Evolutionary conservation across 1,140 invertebrate species (phyloP).

Genomic region (Maniola jurtina): DNA sequence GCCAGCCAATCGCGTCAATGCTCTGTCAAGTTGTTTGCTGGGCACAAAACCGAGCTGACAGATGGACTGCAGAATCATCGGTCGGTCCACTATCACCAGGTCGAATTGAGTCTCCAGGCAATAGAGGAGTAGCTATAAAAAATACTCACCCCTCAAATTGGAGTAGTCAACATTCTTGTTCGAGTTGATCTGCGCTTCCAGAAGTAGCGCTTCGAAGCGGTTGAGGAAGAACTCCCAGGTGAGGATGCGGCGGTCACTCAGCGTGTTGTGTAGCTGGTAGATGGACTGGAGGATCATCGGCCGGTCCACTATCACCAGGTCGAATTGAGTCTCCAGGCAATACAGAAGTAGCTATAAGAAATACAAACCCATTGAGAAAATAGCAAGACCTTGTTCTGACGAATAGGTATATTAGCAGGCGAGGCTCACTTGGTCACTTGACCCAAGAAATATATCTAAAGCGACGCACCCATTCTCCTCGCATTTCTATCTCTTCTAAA

Average conservation of each 20-base stretch:
- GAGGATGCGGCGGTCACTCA: slow-evolving; percentile 93
- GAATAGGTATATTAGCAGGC: too few relatives aligned
- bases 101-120: slow-evolving; percentile 96
- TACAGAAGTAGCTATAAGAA: slow-evolving; percentile 85
- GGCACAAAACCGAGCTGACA: slow-evolving; percentile 98
- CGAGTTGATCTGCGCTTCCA: slow-evolving; percentile 95
- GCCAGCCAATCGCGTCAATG: slow-evolving; percentile 91
- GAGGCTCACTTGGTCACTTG: too few relatives aligned
- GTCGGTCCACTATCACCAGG: slow-evolving; percentile 95
- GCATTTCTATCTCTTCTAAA: too few relatives aligned
- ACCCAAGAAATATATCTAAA: too few relatives aligned
- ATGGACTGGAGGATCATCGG: slow-evolving; percentile 98
- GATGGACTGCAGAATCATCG: slow-evolving; percentile 96
- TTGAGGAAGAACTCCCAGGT: slow-evolving; percentile 99
- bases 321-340: slow-evolving; percentile 95
- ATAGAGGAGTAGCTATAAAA: slow-evolving; percentile 86
- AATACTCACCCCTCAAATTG: slow-evolving; percentile 86
- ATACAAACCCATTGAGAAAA: too few relatives aligned
- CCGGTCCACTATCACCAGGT: slow-evolving; percentile 96
- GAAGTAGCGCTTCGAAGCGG: slow-evolving; percentile 96
- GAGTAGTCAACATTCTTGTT: slow-evolving; percentile 90
- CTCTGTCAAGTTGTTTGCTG: too few relatives aligned
- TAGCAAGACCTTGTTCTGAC: too few relatives aligned
- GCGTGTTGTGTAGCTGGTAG: slow-evolving; percentile 95
- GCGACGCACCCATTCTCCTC: too few relatives aligned